phyloP scores from a whole-genome alignment of 2,888 invertebrate genomes.

The Gymnosoma rotundatum region DNA sequence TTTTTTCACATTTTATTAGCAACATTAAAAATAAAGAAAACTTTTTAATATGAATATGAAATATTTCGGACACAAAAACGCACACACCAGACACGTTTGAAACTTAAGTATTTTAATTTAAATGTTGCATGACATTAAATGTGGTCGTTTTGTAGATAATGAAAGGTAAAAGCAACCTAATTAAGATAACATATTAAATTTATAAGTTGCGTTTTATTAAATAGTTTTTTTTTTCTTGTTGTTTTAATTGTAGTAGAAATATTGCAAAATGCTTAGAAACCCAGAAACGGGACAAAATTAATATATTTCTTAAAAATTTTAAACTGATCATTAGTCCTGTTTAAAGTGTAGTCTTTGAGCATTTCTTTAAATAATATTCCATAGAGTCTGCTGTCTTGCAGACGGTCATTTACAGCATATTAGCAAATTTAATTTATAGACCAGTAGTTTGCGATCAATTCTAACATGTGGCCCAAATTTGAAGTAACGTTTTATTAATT shows the following conservation, averaged over 20 bases:
- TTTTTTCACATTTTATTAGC: constrained; percentile 66
- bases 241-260: constrained; percentile 2
- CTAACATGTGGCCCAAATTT: too few species aligned
- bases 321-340: background rate
- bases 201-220: constrained; percentile 23
- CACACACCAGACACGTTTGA: constrained; percentile 38
- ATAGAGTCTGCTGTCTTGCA: too few species aligned
- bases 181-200: constrained; percentile 46
- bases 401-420: too few species aligned
- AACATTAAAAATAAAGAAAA: constrained; percentile 64
- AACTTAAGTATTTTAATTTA: constrained; percentile 46
- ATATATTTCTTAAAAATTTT: background rate
- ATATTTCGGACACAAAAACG: constrained; percentile 43
- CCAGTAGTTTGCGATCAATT: too few species aligned
- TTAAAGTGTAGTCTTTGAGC: too few species aligned
- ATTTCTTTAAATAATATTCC: too few species aligned
- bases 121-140: constrained; percentile 59
- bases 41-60: constrained; percentile 49
- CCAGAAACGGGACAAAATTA: too few species aligned
- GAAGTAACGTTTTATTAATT: too few species aligned
- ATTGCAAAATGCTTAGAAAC: constrained; percentile 1
- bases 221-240: constrained; percentile 8
- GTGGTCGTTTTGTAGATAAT: constrained; percentile 34
- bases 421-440: too few species aligned
- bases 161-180: constrained; percentile 47